Evolutionary conservation across 2,797 vertebrate genomes (phyloP), one percentile per base, ranked within the genome.

Genomic region (Sebastes hubbsi): DNA sequence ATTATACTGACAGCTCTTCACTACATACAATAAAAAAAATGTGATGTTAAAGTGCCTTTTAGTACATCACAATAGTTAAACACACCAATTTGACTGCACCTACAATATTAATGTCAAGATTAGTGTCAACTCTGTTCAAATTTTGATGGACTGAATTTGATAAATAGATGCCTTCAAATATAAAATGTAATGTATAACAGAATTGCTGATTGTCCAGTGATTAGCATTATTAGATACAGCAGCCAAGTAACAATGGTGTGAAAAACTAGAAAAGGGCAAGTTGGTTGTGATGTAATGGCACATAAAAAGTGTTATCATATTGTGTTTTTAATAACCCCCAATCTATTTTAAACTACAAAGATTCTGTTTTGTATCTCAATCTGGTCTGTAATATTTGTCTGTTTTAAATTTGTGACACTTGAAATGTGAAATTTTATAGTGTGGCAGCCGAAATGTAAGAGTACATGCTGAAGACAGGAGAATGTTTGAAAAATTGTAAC

Each of bases 381-480:
- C 20, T 72, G 70, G 49, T 34, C 49, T 83, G 61, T 80, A 16
- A 67, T 65, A 67, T 62, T 52, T 71, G 61, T 65, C 46, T 82
- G 63, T 84, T 78, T 58, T 64, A 14, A 81, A 56, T 76, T 77
- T 20, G 64, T 78, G 56, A 77, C 68, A 80, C 62, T 62, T 66
- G 56, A 76, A 87, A 74, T 76, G 76, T 90, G n/a, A 66, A 2
- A 60, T 76, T 56, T 60, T 42, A 38, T 14, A 7, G 24, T 38
- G 42, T 73, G 72, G 38, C 71, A 77, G 68, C 60, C 27, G 36
- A 86, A 86, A 76, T 81, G 1, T 78, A 69, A n/a, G 25, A 63
- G 36, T 61, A 61, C 8, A 79, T 91, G 93, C 92, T 94, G 94
- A 92, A 92, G 91, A 91, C 93, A 89, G 87, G 92, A 93, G 91